Conservation (phyloP, 2,113 vertebrate genomes). For the Ceyx margarethae region DNA sequence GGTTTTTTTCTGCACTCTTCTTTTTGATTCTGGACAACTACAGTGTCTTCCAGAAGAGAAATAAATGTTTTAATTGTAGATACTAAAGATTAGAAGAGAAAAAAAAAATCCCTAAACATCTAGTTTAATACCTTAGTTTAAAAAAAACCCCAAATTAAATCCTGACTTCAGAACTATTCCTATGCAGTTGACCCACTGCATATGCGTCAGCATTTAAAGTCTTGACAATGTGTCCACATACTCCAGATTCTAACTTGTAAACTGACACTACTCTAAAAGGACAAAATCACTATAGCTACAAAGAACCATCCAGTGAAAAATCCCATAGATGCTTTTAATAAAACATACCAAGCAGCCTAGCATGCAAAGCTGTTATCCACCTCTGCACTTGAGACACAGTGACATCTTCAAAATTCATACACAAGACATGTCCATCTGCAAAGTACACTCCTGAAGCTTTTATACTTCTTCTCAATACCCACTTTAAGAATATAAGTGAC, state of each 20-base stretch:
- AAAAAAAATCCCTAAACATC: background rate
- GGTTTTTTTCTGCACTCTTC: background rate
- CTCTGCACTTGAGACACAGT: background rate
- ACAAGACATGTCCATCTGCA: background rate
- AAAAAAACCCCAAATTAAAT: slow-evolving; percentile 22
- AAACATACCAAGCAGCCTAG: slow-evolving; percentile 29
- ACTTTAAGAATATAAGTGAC: background rate
- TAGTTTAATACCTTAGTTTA: slow-evolving; percentile 51
- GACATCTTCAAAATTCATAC: background rate
- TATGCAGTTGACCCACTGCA: background rate
- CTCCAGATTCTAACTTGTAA: slow-evolving; percentile 51
- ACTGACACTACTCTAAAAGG: slow-evolving; percentile 51
- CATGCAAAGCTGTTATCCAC: background rate
- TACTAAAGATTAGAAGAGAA: slow-evolving; percentile 32
- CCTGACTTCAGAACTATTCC: slow-evolving; percentile 26
- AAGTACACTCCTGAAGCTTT: background rate
- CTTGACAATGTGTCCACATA: slow-evolving; percentile 13
- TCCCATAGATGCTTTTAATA: slow-evolving; percentile 48
- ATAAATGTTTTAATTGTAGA: slow-evolving; percentile 36
- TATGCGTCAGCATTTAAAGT: background rate
- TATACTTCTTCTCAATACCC: background rate
- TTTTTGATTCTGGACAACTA: background rate
- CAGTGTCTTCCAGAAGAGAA: background rate
- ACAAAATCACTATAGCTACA: slow-evolving; percentile 54
- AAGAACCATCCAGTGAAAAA: slow-evolving; percentile 50